Evolutionary conservation across 2,797 vertebrate species (phyloP), one percentile per base, ranked within the genome.

Genomic region (Acestrorhynchus altus): DNA sequence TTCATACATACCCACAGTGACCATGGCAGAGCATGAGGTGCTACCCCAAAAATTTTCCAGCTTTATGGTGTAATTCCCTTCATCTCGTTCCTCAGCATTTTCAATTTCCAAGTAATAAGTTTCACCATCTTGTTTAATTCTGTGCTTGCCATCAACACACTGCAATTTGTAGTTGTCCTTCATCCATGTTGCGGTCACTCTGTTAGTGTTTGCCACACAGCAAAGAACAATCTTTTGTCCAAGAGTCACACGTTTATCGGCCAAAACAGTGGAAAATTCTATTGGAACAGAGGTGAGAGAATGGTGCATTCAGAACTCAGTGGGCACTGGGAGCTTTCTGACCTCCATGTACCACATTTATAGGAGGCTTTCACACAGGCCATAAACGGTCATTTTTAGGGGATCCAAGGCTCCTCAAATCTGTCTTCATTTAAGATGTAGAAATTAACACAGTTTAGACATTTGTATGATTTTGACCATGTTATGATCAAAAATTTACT

Each of bases 201-300:
- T 0, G 26, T 47, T 24, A 4, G 24, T 60, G 22, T 31, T 72
- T 31, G 56, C 54, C 26, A 60, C 1, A 28, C 70, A 72, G 1
- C 2, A 1, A 72, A 72, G 70, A 10, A 5, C 20, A 35, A 72
- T 7, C 1, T 22, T 13, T 4, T 54, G 10, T 74, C 72, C 72
- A n/a, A 0, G 0, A 44, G 42, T 54, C 13, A 65, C 61, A 26
- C 42, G 8, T n/a, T 65, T 54, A 26, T 65, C 11, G 42, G 20
- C 72, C 35, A 74, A 40, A 65, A 54, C 15, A 42, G 47, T 54
- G 9, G n/a, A 5, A 42, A 74, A 65, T 28, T 65, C 72, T 74
- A 10, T 49, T 0, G 31, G 6, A 35, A 26, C 44, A 4, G 9
- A 20, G 20, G 28, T 4, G 5, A 13, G 18, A 49, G 11, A 8